These are phyloP conservation scores for Drosophila trapezifrons DNA, from an alignment of 1,140 invertebrate species.

Conservation along the genomic window DNA sequence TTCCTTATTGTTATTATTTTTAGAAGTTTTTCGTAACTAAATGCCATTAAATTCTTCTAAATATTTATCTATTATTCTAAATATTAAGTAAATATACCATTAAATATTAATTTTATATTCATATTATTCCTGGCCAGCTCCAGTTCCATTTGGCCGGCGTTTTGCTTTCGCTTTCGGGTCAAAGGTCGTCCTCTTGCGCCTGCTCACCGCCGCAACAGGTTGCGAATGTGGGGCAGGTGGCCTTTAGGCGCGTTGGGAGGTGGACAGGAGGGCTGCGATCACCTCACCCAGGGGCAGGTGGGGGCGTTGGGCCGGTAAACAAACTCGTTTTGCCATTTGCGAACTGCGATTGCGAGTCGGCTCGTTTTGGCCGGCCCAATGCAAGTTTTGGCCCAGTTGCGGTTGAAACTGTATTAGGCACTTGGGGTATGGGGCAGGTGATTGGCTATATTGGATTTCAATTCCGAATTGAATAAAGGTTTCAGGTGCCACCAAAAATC, in stretches of 20 bases:
- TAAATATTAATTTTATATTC: background rate
- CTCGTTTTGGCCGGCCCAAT: conserved; percentile 52
- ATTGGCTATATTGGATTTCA: conserved; percentile 55
- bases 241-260: conserved; percentile 59
- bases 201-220: conserved; percentile 60
- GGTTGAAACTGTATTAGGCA: conserved; percentile 63
- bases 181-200: conserved; percentile 47
- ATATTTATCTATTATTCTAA: no score
- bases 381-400: conserved; percentile 72
- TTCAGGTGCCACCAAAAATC: conserved; percentile 12
- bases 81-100: no score
- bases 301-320: conserved; percentile 38
- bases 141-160: background rate
- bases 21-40: no score
- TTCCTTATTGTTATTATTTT: no score
- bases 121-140: background rate
- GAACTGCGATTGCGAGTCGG: conserved; percentile 37
- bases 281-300: conserved; percentile 18
- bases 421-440: conserved; percentile 27
- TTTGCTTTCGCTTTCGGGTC: conserved; percentile 52
- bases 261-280: conserved; percentile 19
- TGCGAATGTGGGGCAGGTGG: conserved; percentile 77
- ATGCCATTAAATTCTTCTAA: no score
- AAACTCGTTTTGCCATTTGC: conserved; percentile 72
- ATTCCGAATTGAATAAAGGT: conserved; percentile 29